A percentile compares a stretch with the other conserved stretches of the same genome.
phyloP scores from a whole-genome alignment of 2,797 vertebrate genomes.

The Labeo calbasu region DNA sequence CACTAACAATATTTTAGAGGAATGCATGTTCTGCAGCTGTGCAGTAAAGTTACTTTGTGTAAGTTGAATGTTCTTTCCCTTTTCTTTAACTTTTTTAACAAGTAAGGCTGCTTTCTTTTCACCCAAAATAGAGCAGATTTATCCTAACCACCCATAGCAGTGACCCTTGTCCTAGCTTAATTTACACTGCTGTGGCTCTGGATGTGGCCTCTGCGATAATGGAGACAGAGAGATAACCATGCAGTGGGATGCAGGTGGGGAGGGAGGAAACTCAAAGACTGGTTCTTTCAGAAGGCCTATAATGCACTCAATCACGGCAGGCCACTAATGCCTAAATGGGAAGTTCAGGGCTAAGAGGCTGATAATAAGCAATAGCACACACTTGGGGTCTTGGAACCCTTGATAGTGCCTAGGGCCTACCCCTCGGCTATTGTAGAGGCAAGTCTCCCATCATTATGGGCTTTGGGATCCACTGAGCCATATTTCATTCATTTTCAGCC shows the following conservation, averaged over 20 bases:
- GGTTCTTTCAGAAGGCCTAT: constrained; percentile 6
- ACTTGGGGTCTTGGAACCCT: constrained; percentile 55
- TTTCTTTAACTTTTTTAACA: constrained; percentile 3
- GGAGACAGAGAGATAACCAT: constrained; percentile 72
- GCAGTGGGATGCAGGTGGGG: constrained; percentile 54
- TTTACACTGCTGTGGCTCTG: constrained; percentile 64
- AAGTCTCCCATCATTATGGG: constrained; percentile 42
- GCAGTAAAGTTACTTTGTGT: background rate
- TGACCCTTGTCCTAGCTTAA: constrained; percentile 55
- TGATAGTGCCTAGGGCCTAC: constrained; percentile 67
- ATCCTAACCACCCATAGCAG: background rate
- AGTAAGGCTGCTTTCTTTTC: background rate
- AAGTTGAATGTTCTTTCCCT: background rate
- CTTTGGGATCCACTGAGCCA: constrained; percentile 22
- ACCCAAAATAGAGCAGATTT: constrained; percentile 17
- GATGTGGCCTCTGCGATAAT: constrained; percentile 63
- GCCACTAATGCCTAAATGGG: constrained; percentile 64
- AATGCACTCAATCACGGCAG: constrained; percentile 58
- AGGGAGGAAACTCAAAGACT: constrained; percentile 10
- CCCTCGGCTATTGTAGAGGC: constrained; percentile 38
- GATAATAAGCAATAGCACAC: constrained; percentile 69
- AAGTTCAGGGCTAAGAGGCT: constrained; percentile 68
- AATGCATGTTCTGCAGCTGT: background rate
- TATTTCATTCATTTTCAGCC: constrained; percentile 33
- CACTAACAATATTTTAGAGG: background rate